Percentiles rank a stretch among this genome's conserved stretches.
Evolutionary conservation across 2,888 invertebrate species (phyloP).

Genomic region (Chironomus tentans): DNA sequence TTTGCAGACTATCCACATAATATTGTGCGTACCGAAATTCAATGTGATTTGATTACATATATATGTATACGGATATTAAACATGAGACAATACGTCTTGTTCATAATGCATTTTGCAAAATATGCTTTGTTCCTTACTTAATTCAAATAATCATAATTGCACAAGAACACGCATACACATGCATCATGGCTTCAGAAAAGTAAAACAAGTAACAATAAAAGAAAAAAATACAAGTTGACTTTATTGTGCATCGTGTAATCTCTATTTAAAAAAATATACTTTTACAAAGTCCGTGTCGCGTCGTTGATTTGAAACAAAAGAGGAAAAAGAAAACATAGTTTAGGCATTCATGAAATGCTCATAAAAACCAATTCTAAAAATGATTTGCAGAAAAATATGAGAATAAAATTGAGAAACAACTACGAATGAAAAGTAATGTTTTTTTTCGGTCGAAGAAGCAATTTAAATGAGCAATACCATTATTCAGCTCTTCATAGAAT

Average conservation of each 20-base stretch:
- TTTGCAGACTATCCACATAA: slow-evolving; percentile 8
- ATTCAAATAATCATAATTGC: not conserved
- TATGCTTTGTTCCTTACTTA: not conserved
- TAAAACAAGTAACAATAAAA: not conserved
- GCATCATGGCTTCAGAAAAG: too few relatives aligned
- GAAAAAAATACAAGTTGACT: not conserved
- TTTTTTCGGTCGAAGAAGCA: slow-evolving; percentile 6
- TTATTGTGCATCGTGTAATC: not conserved
- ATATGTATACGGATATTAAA: not conserved
- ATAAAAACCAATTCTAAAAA: too few relatives aligned
- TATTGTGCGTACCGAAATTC: not conserved
- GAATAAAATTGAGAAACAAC: too few relatives aligned
- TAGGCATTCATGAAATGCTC: too few relatives aligned
- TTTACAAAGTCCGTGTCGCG: not conserved
- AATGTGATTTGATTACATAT: not conserved
- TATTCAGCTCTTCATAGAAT: not conserved
- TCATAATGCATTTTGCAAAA: too few relatives aligned
- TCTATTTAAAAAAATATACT: not conserved
- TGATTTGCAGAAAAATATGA: too few relatives aligned
- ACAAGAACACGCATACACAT: too few relatives aligned
- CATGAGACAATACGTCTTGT: not conserved
- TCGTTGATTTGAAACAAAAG: not conserved
- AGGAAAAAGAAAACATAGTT: not conserved
- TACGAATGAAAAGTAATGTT: not conserved
- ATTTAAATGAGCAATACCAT: not conserved